phyloP scores from a whole-genome alignment of 2,888 invertebrate species.

The Pinctada fucata region DNA sequence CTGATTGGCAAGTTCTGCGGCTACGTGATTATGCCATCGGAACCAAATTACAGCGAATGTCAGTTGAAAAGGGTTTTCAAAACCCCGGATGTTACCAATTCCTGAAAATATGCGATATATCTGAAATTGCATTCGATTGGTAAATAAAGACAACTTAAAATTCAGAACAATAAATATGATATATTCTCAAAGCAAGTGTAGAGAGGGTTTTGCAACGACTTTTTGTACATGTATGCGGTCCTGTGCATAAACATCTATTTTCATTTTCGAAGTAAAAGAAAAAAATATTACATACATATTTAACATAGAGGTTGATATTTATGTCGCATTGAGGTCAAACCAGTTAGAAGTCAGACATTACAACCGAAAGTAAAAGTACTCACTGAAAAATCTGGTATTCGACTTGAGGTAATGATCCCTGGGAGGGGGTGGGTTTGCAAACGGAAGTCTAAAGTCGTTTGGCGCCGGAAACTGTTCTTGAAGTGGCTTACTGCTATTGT shows the following conservation, averaged over 20 bases:
- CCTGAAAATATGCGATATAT: conserved; percentile 80
- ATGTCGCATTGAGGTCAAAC: too few species aligned
- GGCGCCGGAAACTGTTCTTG: conserved; percentile 55
- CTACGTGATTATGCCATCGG: conserved; percentile 96
- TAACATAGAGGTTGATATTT: too few species aligned
- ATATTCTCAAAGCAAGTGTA: too few species aligned
- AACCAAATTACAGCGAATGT: conserved; percentile 95
- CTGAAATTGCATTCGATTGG: too few species aligned
- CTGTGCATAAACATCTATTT: too few species aligned
- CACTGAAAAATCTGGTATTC: conserved; percentile 63
- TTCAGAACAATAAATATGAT: background rate
- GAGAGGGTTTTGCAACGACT: too few species aligned
- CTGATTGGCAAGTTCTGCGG: conserved; percentile 79
- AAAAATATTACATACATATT: too few species aligned
- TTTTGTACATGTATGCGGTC: too few species aligned
- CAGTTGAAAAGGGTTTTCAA: conserved; percentile 97
- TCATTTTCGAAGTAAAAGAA: too few species aligned
- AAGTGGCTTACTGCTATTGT: conserved; percentile 42
- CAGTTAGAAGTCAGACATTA: too few species aligned
- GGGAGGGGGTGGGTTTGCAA: conserved; percentile 67
- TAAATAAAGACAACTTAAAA: background rate
- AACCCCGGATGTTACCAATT: conserved; percentile 96
- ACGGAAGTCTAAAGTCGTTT: conserved; percentile 64
- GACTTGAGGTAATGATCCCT: conserved; percentile 60
- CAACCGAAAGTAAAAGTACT: conserved; percentile 28